These are phyloP conservation scores for Myotis planiceps DNA, from an alignment of 2,797 vertebrate genomes.

Conservation along the genomic window DNA sequence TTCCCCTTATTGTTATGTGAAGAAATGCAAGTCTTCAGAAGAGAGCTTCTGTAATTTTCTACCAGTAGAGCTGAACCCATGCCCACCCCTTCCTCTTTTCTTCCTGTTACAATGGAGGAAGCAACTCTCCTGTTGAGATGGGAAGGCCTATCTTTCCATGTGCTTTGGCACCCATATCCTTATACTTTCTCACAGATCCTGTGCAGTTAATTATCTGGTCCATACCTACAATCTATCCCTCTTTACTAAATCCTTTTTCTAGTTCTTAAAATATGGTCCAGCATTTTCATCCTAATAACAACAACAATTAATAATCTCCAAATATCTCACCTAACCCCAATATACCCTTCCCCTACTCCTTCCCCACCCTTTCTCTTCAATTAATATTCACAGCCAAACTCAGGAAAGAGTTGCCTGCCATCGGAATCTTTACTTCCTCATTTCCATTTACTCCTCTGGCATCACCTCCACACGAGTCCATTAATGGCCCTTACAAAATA, in stretches of 20 bases:
- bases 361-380: neutral
- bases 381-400: neutral
- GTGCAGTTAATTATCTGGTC: neutral
- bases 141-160: neutral
- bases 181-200: neutral
- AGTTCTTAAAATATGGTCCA: neutral
- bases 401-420: neutral
- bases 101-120: neutral
- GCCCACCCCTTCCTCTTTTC: neutral
- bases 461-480: neutral
- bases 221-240: neutral
- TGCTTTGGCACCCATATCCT: neutral
- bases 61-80: neutral
- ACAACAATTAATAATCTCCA: neutral
- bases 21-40: neutral
- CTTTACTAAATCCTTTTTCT: neutral
- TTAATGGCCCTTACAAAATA: neutral
- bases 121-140: neutral
- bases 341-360: neutral
- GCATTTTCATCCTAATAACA: neutral
- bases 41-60: neutral
- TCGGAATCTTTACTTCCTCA: neutral
- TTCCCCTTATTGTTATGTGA: neutral
- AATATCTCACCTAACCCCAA: neutral
- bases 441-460: neutral